These are phyloP conservation scores for Petromus typicus DNA, from an alignment of 2,113 vertebrate genomes.

Conservation along the genomic window DNA sequence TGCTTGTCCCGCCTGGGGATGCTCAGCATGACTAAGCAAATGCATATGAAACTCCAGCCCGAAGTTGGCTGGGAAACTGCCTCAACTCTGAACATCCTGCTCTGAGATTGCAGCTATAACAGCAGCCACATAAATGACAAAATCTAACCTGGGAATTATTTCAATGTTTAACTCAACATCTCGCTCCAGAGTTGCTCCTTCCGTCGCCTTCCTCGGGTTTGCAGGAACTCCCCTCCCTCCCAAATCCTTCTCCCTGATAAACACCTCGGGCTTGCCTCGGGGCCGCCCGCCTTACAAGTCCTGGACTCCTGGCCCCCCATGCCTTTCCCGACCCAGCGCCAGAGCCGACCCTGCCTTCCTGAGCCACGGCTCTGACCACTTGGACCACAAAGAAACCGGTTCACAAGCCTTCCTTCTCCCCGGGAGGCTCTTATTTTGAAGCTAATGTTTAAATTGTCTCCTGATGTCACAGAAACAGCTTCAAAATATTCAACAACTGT, in stretches of 20 bases:
- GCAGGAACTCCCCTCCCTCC: background rate
- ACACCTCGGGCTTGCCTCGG: background rate
- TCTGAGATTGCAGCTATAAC: background rate
- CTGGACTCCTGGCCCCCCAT: background rate
- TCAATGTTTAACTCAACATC: background rate
- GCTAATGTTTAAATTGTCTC: conserved; percentile 42
- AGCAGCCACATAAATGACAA: background rate
- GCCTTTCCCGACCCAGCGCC: too few species aligned
- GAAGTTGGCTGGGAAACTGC: background rate
- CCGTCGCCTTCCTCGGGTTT: background rate
- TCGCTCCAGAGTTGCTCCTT: conserved; percentile 3
- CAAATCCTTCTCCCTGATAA: background rate
- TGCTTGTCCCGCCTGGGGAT: background rate
- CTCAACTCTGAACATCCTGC: background rate
- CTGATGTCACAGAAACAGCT: conserved; percentile 50
- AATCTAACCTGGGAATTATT: conserved; percentile 22
- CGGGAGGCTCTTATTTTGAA: conserved; percentile 53
- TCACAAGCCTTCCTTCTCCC: conserved; percentile 11
- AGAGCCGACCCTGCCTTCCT: too few species aligned
- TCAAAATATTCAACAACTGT: conserved; percentile 52
- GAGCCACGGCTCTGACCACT: background rate
- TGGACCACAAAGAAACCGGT: background rate
- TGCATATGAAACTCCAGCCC: background rate
- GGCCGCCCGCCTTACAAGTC: background rate
- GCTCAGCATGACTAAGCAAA: background rate